These are phyloP conservation scores for Lycaena phlaeas DNA, from an alignment of 2,888 invertebrate genomes.

Conservation along the genomic window DNA sequence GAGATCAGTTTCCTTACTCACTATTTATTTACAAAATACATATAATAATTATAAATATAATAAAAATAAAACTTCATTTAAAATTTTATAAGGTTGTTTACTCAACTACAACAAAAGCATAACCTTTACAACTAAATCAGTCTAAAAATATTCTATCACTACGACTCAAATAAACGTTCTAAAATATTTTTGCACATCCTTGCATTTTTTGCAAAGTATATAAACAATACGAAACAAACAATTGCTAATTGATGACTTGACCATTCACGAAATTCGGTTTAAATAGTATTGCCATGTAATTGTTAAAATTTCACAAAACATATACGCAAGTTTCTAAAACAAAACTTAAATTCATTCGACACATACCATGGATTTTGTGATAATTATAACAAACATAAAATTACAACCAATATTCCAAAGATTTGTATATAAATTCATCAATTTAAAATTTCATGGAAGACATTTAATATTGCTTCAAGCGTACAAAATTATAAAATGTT, in stretches of 20 bases:
- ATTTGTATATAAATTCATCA: slow-evolving; percentile 31
- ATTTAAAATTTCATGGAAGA: slow-evolving; percentile 49
- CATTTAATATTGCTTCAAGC: slow-evolving; percentile 36
- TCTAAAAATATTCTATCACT: slow-evolving; percentile 68
- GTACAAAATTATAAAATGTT: slow-evolving; percentile 19
- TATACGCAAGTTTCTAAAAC: slow-evolving; percentile 9
- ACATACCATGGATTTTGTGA: neutral
- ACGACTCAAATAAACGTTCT: slow-evolving; percentile 42
- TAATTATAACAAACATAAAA: slow-evolving; percentile 9
- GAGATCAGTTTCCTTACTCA: too few species aligned
- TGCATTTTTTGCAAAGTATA: slow-evolving; percentile 2
- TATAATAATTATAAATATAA: too few species aligned
- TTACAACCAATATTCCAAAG: slow-evolving; percentile 50
- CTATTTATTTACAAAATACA: too few species aligned
- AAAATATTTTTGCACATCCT: slow-evolving; percentile 7
- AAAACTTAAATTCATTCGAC: slow-evolving; percentile 7
- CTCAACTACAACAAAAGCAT: slow-evolving; percentile 72
- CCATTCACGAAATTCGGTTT: neutral
- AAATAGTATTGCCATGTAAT: neutral
- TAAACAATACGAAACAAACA: slow-evolving; percentile 2
- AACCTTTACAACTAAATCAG: slow-evolving; percentile 72
- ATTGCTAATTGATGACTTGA: neutral
- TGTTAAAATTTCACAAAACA: slow-evolving; percentile 4
- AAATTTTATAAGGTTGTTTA: slow-evolving; percentile 52
- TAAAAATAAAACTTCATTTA: slow-evolving; percentile 17